A percentile compares a stretch with the other conserved stretches of the same genome.
Conservation (phyloP, 23 tunicate genomes). For the Ciona savignyi region DNA sequence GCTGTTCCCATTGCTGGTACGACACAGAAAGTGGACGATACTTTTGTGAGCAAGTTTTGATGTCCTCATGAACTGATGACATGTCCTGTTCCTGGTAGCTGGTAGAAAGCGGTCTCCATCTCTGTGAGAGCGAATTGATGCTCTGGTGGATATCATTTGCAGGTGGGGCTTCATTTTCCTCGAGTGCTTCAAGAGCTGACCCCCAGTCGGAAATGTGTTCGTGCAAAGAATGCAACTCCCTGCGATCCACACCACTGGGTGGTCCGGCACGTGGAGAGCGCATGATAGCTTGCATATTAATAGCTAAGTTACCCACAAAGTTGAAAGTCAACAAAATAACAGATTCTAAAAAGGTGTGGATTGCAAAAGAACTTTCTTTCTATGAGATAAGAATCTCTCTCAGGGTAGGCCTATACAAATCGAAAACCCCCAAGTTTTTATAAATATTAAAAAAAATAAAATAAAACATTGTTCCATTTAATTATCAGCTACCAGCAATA, state of each 20-base stretch:
- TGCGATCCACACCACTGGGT: background rate
- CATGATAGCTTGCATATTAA: background rate
- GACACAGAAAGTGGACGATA: background rate
- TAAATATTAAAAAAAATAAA: too few species aligned
- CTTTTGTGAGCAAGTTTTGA: background rate
- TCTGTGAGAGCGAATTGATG: background rate
- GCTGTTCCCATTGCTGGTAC: background rate
- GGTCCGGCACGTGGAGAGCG: background rate
- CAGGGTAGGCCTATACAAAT: too few species aligned
- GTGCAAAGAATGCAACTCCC: background rate
- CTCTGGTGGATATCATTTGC: background rate
- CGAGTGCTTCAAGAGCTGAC: background rate
- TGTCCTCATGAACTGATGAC: background rate
- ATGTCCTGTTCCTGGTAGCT: background rate
- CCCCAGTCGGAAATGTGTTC: background rate
- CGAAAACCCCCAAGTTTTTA: too few species aligned
- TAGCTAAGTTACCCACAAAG: background rate
- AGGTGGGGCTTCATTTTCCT: background rate
- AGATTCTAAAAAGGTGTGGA: too few species aligned
- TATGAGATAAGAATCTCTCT: too few species aligned
- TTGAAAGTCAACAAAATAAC: too few species aligned
- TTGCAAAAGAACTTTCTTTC: too few species aligned
- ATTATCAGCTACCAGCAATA: too few species aligned
- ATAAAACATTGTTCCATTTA: too few species aligned
- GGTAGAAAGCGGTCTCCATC: background rate